Base-by-base conservation (phyloP, 2,113 vertebrate species). In the Cromileptes altivelis region DNA sequence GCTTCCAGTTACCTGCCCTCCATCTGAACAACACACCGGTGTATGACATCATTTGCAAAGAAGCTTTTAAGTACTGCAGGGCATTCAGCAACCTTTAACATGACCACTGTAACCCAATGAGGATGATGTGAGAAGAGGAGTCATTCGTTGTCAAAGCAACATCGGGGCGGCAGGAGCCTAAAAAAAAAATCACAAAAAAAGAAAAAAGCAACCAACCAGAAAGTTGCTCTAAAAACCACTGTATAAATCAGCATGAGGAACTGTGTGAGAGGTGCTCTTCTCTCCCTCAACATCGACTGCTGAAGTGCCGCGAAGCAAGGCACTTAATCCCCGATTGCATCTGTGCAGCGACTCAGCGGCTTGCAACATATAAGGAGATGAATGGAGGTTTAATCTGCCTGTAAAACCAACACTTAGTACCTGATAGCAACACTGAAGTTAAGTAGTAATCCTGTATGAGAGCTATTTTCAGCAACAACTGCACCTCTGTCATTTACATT, bases 231-330 rank as follows among this genome's bases (percentile, higher is more conserved):
- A 1, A 52, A 55, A 52, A 58, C 7, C 11, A 19, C 15, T 57
- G 52, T 30, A 75, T 21, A 77, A 70, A 80, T 23, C 42, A 74
- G 62, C 68, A 77, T 6, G 50, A 68, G 33, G 52, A 70, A 76
- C 37, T 70, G 58, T 64, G 17, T 5, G 25, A 49, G 70, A 63
- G 52, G 50, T 7, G 19, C 57, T 75, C 61, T 53, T 72, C 19
- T 50, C 58, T 76, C 50, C 40, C 52, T 61, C 40, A 52, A 17
- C 62, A 14, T 27, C 61, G 25, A 13, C 85, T 50, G 81, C 80
- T 19, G 49, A 70, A 67, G 71, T 80, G 86, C 84, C 82, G 55
- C 40, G 37, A 58, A 89, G 78, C 90, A 89, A 90, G 88, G 85
- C 86, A 92, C 90, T 90, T 87, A 57, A 81, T 67, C 70, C 79